A percentile compares a stretch with the other conserved stretches of the same genome.
These are phyloP conservation scores for Pyrrhia umbra DNA, from an alignment of 2,888 invertebrate species.

Conservation along the genomic window DNA sequence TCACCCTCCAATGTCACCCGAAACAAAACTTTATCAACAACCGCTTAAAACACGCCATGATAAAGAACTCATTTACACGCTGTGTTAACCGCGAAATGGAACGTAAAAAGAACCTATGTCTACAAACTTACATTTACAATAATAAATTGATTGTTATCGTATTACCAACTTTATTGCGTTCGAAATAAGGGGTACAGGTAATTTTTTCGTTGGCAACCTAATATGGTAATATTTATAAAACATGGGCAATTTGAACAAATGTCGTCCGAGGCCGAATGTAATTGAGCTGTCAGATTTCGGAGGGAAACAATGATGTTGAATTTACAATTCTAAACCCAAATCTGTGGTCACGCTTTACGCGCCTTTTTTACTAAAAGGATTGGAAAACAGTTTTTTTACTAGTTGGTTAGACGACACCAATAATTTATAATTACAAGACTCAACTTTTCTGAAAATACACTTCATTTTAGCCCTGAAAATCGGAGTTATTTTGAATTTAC, in stretches of 20 bases:
- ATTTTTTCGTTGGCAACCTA: conserved; percentile 17
- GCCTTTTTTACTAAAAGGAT: neutral
- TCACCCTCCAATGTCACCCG: conserved; percentile 78
- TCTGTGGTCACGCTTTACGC: conserved; percentile 24
- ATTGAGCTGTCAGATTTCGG: conserved; percentile 87
- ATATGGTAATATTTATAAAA: conserved; percentile 69
- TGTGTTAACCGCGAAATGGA: conserved; percentile 86
- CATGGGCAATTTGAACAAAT: conserved; percentile 87
- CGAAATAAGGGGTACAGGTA: conserved; percentile 18
- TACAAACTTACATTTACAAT: conserved; percentile 60
- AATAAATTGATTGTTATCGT: conserved; percentile 18
- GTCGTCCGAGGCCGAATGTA: conserved; percentile 82
- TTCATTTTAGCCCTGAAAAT: too few relatives aligned
- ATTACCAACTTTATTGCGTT: conserved; percentile 59
- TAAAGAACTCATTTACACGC: conserved; percentile 90
- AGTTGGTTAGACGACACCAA: too few relatives aligned
- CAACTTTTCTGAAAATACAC: too few relatives aligned
- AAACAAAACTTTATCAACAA: conserved; percentile 81
- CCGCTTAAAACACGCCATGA: conserved; percentile 82
- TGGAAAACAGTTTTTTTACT: neutral
- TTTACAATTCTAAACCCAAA: conserved; percentile 47
- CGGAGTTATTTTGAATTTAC: too few relatives aligned
- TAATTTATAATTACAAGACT: too few relatives aligned
- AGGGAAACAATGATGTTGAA: conserved; percentile 73
- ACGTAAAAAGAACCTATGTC: conserved; percentile 79